phyloP scores from a whole-genome alignment of 2,888 invertebrate genomes.

The Pollenia griseotomentosa region DNA sequence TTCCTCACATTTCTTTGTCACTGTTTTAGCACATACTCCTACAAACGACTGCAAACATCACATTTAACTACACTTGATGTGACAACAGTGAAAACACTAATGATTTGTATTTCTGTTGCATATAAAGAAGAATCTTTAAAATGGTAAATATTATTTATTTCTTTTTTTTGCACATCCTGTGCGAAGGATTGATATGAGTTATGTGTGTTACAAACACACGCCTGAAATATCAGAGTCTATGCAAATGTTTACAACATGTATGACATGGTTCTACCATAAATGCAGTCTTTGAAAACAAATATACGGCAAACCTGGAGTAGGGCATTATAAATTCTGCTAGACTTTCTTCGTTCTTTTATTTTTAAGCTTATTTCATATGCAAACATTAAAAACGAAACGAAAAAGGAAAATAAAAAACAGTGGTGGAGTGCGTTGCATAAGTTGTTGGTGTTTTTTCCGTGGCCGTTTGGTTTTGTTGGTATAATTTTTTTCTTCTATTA shows the following conservation, averaged over 20 bases:
- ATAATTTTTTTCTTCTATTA: slow-evolving; percentile 20
- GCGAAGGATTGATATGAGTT: slow-evolving; percentile 12
- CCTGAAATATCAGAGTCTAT: neutral
- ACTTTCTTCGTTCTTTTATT: neutral
- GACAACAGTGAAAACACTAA: slow-evolving; percentile 2
- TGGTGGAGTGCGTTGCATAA: slow-evolving; percentile 26
- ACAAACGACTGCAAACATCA: neutral
- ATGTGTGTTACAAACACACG: neutral
- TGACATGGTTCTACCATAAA: neutral
- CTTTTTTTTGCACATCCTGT: slow-evolving; percentile 30
- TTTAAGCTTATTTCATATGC: neutral
- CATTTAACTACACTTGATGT: slow-evolving; percentile 2
- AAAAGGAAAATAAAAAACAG: slow-evolving; percentile 4
- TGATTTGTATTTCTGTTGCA: neutral
- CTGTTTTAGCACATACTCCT: slow-evolving; percentile 14
- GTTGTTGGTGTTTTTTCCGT: slow-evolving; percentile 18
- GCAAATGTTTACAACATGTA: slow-evolving; percentile 30
- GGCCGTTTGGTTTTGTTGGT: slow-evolving; percentile 14
- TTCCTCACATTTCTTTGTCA: neutral
- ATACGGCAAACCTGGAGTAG: neutral
- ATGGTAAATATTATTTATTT: neutral
- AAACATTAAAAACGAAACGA: slow-evolving; percentile 31
- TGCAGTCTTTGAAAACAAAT: neutral
- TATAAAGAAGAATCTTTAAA: neutral
- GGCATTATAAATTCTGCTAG: slow-evolving; percentile 40